Base-by-base conservation (phyloP, 2,888 invertebrate genomes). In the Chirona hameri region DNA sequence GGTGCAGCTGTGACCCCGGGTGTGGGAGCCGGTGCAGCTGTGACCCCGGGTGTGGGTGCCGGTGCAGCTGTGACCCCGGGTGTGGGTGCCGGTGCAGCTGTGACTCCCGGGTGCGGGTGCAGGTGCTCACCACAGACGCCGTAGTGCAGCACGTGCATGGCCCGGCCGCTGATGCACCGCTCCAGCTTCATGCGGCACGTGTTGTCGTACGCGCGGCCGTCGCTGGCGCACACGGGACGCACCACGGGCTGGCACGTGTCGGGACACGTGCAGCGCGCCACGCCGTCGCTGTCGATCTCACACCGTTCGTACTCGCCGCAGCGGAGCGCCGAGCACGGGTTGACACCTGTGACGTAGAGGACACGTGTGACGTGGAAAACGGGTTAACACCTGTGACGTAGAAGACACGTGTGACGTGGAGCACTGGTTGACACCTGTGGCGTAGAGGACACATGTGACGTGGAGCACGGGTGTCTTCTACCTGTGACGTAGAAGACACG, bases 251-350 rank as follows among this genome's bases (percentile, higher is more conserved):
- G 94, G 87, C 96, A 96, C 39, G 87, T 86, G 24, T 93, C 91
- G 0, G 95, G 94, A 88, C 97, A 97, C 84, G 93, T 92, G 88
- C 97, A 97, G 83, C 92, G 91, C 0, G 96, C 95, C 83, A 93
- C 93, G 2, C 96, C 95, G 83, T 92, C 92, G 48, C 92, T 91
- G 89, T 95, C 93, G 86, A 97, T 91, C 79, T 92, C 91, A 87
- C 97, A 97, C 85, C 93, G 93, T 87, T 96, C 93, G 82, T 94
- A 93, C 15, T 91, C 89, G 81, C 92, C 91, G 88, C 96, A 97
- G 84, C 92, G 91, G 72, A 94, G 91, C 76, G 92, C 92, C 86
- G 92, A 91, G 88, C 97, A 97, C 0, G 96, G 96, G 88, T 96
- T 96, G 87, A 92, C 92, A 83, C 94, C 95, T 94, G 88, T 60